phyloP scores from a whole-genome alignment of 2,888 invertebrate genomes.

The Phymatocera aterrima region DNA sequence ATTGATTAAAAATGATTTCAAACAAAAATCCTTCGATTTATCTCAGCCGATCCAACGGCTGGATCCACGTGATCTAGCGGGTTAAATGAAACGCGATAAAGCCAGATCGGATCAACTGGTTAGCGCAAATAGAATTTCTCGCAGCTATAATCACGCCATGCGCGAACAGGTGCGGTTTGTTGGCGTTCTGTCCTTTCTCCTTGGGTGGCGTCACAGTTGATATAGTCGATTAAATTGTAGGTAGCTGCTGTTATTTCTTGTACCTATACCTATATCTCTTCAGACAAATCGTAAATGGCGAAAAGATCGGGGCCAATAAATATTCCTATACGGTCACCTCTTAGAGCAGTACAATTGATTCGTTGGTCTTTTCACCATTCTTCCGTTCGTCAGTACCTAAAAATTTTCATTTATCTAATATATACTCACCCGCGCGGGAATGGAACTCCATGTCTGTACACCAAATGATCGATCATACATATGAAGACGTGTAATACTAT shows the following conservation, averaged over 20 bases:
- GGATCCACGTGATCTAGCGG: not conserved
- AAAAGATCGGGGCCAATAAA: no score
- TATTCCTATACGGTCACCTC: no score
- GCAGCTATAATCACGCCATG: not conserved
- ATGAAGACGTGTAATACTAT: no score
- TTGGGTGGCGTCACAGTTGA: slow-evolving; percentile 37
- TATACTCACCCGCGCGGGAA: no score
- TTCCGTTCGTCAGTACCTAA: no score
- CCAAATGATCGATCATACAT: no score
- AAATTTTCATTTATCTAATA: no score
- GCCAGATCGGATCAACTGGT: not conserved
- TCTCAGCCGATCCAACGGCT: not conserved
- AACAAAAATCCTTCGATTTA: no score
- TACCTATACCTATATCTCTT: not conserved
- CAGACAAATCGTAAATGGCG: not conserved
- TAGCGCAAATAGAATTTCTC: slow-evolving; percentile 22
- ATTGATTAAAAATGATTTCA: no score
- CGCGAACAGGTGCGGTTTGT: slow-evolving; percentile 28
- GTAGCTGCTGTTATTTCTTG: not conserved
- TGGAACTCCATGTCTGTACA: no score
- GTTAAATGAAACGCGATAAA: not conserved
- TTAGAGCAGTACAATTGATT: no score
- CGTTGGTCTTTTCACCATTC: no score
- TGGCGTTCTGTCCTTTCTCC: slow-evolving; percentile 25
- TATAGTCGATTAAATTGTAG: not conserved